These are phyloP conservation scores for Etheostoma cragini DNA, from an alignment of 2,113 vertebrate genomes.

Conservation along the genomic window DNA sequence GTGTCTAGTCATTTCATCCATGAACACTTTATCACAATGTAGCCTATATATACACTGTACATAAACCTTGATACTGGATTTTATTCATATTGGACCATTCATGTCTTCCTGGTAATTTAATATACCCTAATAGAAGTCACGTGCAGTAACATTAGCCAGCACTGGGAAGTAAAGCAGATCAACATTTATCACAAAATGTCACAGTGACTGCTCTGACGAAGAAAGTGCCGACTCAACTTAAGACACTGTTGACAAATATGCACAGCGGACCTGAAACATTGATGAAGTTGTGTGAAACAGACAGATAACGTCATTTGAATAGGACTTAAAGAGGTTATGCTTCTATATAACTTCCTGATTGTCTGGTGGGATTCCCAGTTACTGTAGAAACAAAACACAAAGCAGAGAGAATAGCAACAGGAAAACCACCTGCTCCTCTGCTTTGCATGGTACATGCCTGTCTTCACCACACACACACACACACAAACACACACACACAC, in stretches of 20 bases:
- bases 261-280: slow-evolving; percentile 7
- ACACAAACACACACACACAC: slow-evolving; percentile 20
- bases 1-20: not conserved
- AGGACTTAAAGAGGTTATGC: not conserved
- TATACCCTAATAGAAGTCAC: not conserved
- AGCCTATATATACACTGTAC: not conserved
- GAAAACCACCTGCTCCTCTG: slow-evolving; percentile 58
- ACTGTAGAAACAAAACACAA: slow-evolving; percentile 22
- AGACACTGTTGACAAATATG: not conserved
- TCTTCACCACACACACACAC: slow-evolving; percentile 3
- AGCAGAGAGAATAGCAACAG: slow-evolving; percentile 16
- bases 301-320: not conserved
- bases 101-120: not conserved
- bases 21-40: not conserved
- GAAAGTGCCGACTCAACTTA: not conserved
- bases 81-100: not conserved
- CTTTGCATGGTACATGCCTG: slow-evolving; percentile 45
- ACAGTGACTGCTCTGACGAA: not conserved
- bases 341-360: slow-evolving; percentile 35
- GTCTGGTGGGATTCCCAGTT: slow-evolving; percentile 38
- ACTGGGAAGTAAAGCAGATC: not conserved
- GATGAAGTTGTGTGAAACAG: slow-evolving; percentile 4
- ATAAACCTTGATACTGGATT: not conserved
- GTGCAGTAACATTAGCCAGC: not conserved
- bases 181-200: not conserved